These are phyloP conservation scores for Chionodraco myersi DNA, from an alignment of 2,113 vertebrate genomes.

Conservation along the genomic window DNA sequence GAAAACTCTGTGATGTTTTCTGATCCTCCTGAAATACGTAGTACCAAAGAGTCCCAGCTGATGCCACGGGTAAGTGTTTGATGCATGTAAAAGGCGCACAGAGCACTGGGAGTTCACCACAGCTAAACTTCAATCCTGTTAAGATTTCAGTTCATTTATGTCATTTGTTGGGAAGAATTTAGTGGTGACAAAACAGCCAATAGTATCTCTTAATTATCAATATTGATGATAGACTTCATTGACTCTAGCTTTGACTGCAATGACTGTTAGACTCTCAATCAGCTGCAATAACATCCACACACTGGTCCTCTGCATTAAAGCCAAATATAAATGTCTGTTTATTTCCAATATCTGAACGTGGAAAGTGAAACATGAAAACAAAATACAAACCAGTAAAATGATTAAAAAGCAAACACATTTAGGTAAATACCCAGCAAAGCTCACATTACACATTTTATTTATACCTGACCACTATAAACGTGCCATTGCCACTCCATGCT, in stretches of 20 bases:
- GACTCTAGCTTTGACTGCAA: constrained; percentile 6
- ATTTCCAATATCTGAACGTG: neutral
- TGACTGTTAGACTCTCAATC: too few relatives aligned
- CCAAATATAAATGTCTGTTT: constrained; percentile 12
- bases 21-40: neutral
- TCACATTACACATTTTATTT: neutral
- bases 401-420: neutral
- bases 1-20: constrained; percentile 42
- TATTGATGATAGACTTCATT: constrained; percentile 22
- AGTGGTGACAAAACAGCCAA: neutral
- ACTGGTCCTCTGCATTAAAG: constrained; percentile 19
- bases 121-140: constrained; percentile 17
- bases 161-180: constrained; percentile 19
- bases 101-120: neutral
- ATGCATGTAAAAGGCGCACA: constrained; percentile 26
- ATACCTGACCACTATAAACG: neutral
- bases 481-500: too few relatives aligned
- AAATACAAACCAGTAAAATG: too few relatives aligned
- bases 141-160: constrained; percentile 15
- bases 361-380: neutral
- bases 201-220: constrained; percentile 11
- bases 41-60: constrained; percentile 28
- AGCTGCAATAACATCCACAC: constrained; percentile 14
- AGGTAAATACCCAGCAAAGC: neutral
- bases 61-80: constrained; percentile 30